Evolutionary conservation across 1,140 invertebrate species (phyloP).

Genomic region (Halictus rubicundus): DNA sequence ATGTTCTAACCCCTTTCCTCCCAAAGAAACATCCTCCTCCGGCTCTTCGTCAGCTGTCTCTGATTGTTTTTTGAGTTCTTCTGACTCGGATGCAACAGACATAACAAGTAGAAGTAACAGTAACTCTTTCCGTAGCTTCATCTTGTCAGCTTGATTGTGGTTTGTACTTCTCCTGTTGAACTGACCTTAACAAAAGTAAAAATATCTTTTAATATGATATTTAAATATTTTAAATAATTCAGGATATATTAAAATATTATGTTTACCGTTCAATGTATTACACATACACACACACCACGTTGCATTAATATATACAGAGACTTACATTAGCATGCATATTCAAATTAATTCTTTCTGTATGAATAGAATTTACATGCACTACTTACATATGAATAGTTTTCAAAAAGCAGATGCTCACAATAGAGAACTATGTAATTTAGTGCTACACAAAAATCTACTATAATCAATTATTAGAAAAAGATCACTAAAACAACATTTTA

Average conservation of each 20-base stretch:
- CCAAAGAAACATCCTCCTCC: constrained; percentile 28
- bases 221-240: neutral
- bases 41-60: constrained; percentile 34
- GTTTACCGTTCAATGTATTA: neutral
- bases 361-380: too few relatives aligned
- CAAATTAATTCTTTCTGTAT: too few relatives aligned
- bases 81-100: constrained; percentile 20
- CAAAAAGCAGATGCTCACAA: too few relatives aligned
- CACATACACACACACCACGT: too few relatives aligned
- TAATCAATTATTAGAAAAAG: too few relatives aligned
- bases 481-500: too few relatives aligned
- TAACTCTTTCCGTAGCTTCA: constrained; percentile 37
- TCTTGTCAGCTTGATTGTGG: constrained; percentile 5
- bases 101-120: constrained; percentile 31
- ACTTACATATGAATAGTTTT: too few relatives aligned
- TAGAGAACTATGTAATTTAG: too few relatives aligned
- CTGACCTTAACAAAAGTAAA: constrained; percentile 2
- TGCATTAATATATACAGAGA: too few relatives aligned
- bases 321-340: too few relatives aligned
- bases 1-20: constrained; percentile 66
- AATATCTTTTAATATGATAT: neutral
- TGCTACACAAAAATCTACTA: too few relatives aligned
- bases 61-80: constrained; percentile 27
- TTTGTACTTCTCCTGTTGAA: constrained; percentile 15
- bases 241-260: neutral